Evolutionary conservation across 2,113 vertebrate species (phyloP).

Genomic region (Lepidothrix coronata): DNA sequence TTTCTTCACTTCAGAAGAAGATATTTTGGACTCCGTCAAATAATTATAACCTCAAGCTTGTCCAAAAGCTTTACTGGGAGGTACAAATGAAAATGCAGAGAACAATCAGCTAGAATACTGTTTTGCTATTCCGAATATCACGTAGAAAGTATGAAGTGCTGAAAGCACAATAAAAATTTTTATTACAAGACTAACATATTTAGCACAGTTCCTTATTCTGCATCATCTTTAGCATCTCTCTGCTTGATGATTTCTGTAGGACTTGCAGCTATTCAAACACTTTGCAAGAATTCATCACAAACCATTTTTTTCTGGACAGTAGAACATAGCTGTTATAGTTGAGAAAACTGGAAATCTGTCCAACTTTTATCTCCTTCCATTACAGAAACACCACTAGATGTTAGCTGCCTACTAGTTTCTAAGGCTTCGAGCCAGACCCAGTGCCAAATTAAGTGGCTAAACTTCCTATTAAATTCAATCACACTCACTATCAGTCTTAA

Average conservation of each 20-base stretch:
- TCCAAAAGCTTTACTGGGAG: not conserved
- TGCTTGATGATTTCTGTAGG: not conserved
- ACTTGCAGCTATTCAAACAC: not conserved
- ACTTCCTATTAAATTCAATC: not conserved
- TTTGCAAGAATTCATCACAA: not conserved
- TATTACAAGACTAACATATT: not conserved
- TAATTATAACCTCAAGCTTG: not conserved
- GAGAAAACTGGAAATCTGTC: not conserved
- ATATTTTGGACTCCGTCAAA: not conserved
- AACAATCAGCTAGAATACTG: not conserved
- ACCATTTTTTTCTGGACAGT: not conserved
- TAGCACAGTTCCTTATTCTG: not conserved
- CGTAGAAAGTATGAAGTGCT: not conserved
- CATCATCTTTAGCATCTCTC: not conserved
- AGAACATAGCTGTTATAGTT: not conserved
- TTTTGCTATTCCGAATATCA: not conserved
- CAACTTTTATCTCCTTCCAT: not conserved
- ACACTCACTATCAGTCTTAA: not conserved
- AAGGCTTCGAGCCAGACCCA: not conserved
- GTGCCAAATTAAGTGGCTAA: not conserved
- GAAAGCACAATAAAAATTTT: not conserved
- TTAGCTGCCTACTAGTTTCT: conserved; percentile 22
- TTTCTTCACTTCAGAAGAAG: conserved; percentile 13
- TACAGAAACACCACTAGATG: conserved; percentile 2
- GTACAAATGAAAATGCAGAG: not conserved